Evolutionary conservation across 2,113 vertebrate species (phyloP), one percentile per base, ranked within the genome.

Genomic region (Saccopteryx leptura): DNA sequence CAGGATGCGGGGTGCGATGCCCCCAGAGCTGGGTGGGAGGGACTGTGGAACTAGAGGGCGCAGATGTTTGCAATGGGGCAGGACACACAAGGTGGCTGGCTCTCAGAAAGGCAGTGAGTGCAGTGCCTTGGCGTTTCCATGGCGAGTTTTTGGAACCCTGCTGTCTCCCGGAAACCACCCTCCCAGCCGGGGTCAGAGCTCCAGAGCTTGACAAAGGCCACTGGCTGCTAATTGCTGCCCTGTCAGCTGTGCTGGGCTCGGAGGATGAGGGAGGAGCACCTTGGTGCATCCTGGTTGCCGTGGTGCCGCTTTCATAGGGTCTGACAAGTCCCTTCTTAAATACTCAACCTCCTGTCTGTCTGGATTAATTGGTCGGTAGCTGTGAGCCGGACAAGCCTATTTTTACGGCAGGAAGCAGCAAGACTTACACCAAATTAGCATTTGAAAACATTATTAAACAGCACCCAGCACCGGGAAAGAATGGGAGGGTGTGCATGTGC

Each of bases 311-410:
- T 46, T 61, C 84, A 61, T 13, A 48, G 60, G 31, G 74, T 24
- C 84, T 65, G 90, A 93, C 81, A 76, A 68, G 91, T 50, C 48
- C 66, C 71, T 15, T 95, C 50, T 68, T 84, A 60, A 50, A 61
- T 71, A 74, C 56, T 61, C 88, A 68, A 5, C 65, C 72, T 92
- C 39, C 68, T 82, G 65, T 92, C 87, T 97, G 79, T 79, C 69
- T 88, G 58, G 66, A 92, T 85, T 94, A 96, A 90, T 93, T 96
- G 88, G 76, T 50, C 4, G 1, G 91, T 82, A 50, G 76, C 72
- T 84, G 23, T 24, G 65, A 88, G 60, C 61, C 15, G 72, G 71
- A 91, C 46, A 7, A 90, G 60, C 33, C 60, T 75, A 63, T 66
- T 69, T 94, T 90, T 72, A 68, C 33, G 65, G 66, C 48, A 11